phyloP scores from a whole-genome alignment of 2,113 vertebrate genomes.

The Pithys albifrons region DNA sequence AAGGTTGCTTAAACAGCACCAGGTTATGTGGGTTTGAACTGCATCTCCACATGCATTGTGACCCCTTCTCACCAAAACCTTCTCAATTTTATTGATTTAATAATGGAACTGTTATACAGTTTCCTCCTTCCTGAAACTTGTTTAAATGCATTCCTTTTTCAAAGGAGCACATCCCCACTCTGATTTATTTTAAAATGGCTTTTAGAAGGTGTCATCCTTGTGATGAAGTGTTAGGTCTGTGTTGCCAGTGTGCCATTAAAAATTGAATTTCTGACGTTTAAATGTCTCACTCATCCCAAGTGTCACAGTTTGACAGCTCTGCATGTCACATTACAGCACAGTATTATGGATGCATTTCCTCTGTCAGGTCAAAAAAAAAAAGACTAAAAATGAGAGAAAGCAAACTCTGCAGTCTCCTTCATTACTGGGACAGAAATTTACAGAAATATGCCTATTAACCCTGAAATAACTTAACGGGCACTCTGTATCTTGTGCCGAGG shows the following conservation, averaged over 20 bases:
- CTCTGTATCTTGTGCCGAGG: not conserved
- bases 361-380: not conserved
- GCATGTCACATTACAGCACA: conserved; percentile 34
- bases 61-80: not conserved
- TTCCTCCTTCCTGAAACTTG: conserved; percentile 5
- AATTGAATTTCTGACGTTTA: conserved; percentile 51
- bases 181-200: conserved; percentile 65
- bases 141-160: not conserved
- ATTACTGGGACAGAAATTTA: not conserved
- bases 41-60: not conserved
- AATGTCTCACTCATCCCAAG: conserved; percentile 57
- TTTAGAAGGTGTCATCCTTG: conserved; percentile 57
- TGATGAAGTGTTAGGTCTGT: conserved; percentile 59
- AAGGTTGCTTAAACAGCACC: not conserved
- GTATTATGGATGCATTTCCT: conserved; percentile 48
- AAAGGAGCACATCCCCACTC: not conserved
- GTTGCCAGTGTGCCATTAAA: conserved; percentile 61
- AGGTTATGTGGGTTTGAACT: not conserved
- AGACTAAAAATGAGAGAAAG: not conserved
- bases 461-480: not conserved
- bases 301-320: conserved; percentile 58
- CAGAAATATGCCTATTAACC: not conserved
- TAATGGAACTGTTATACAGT: not conserved
- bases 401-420: not conserved
- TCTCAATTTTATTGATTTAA: not conserved